Base-by-base conservation (phyloP, 2,888 invertebrate genomes). In the Caradrina kadenii region DNA sequence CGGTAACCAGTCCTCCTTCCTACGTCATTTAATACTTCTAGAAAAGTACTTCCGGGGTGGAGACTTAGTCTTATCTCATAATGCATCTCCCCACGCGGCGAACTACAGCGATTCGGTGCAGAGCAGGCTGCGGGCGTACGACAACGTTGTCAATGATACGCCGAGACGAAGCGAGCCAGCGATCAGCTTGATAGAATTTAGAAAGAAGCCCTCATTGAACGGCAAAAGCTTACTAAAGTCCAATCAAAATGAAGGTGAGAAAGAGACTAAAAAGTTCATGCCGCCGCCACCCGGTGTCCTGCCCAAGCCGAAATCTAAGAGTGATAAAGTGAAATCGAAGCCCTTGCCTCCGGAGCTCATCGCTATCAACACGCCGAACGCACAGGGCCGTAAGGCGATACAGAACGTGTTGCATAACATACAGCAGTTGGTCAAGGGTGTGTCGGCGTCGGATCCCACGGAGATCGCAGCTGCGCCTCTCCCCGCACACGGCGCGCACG, bases 41-140 rank as follows among this genome's bases (percentile, higher is more conserved):
- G 98, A 98, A 82, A 98, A 98, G 88, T 98, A 98, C 91, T 98
- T 97, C 88, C 96, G 98, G 67, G 97, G 97, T 76, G 98, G 98
- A 0, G 98, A 98, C 87, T 91, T 98, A 59, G 96, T 98, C 0
- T 88, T 98, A 17, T 97, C 98, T 0, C 97, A 97, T 5, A 97
- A 96, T 76, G 98, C 98, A 0, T 96, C 97, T 17, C 96, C 97
- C 1, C 97, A 97, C 83, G 98, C 98, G 0, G 96, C 96, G 0
- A 97, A 97, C 67, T 98, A 98, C 86, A 97, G 98, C 64, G 98
- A 97, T 69, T 98, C 98, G 0, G 97, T 98, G 2, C 97, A 98
- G 78, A 98, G 97, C 88, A 96, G 98, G 55, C 93, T 98, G 11
- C 96, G 97, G 59, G 97, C 98, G 0, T 98, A 97, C 88, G 98